Base-by-base conservation (phyloP, 2,888 invertebrate genomes). In the Pterostichus madidus region DNA sequence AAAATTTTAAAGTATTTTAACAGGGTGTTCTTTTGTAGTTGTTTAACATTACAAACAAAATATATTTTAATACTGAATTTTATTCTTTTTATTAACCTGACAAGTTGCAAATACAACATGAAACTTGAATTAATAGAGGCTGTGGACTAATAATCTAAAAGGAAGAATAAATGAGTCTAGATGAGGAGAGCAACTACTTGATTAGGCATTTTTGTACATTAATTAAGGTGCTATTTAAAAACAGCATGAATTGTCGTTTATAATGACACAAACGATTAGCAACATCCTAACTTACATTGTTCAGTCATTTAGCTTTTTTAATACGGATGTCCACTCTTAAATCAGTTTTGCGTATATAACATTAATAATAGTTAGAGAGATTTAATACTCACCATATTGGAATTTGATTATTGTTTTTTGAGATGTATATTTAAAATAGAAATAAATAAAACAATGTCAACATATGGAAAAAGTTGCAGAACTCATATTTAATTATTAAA, bases 211-310 rank as follows among this genome's bases (percentile, higher is more conserved):
- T 83, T 83, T 83, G 83, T 83, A 35, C 61, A 17, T 49, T 77
- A 77, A 83, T 83, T 83, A 77, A 39, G 53, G 31, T 49, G 76
- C 61, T 68, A 83, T 61, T 82, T 77, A 49, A 83, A 83, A 81
- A 83, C 83, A 83, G 83, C 83, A 68, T 76, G 83, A 52, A 39
- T 64, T 68, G 71, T 52, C 56, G 53, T 68, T 80, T 68, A 15
- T 75, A 82, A 80, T 80, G 35, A 76, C 32, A 75, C n/a, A 88
- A 85, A 84, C 86, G 85, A 87, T 86, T 87, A 86, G 85, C 86
- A 86, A 88, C 89, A 88, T 89, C 89, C 89, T 89, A 88, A 88
- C 87, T 86, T 86, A 85, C 75, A 85, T 84, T 84, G 85, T 64
- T 39, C 85, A 85, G 17, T 35, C 39, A 68, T 77, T 77, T 46